These are phyloP conservation scores for Agrotis segetum DNA, from an alignment of 2,888 invertebrate species.

Conservation along the genomic window DNA sequence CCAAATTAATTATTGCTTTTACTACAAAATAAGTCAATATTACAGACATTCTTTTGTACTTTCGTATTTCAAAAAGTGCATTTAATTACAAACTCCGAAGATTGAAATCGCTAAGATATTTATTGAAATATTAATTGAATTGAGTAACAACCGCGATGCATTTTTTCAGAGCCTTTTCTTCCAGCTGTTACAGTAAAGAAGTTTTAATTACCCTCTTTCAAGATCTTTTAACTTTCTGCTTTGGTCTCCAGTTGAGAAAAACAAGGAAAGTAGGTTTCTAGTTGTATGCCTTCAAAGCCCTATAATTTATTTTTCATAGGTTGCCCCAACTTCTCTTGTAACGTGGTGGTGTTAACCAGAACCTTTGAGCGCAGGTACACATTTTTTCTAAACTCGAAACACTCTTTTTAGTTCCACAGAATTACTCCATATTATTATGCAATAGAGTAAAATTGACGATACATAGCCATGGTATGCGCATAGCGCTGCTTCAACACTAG, in stretches of 20 bases:
- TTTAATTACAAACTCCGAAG: background rate
- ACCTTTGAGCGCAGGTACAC: too few relatives aligned
- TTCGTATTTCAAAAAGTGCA: conserved; percentile 20
- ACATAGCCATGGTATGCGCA: too few relatives aligned
- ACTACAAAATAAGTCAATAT: background rate
- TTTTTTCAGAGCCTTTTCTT: conserved; percentile 2
- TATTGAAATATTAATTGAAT: conserved; percentile 31
- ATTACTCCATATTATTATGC: too few relatives aligned
- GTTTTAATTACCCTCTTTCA: conserved; percentile 24
- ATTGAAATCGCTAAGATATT: conserved; percentile 13
- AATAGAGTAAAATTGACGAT: too few relatives aligned
- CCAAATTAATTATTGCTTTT: background rate
- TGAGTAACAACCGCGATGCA: conserved; percentile 2
- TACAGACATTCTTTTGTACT: conserved; percentile 11
- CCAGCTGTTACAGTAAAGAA: background rate
- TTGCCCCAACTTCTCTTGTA: too few relatives aligned
- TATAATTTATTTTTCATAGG: background rate
- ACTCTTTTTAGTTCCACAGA: too few relatives aligned
- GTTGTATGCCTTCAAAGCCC: background rate
- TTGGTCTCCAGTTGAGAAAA: background rate
- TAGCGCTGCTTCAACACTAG: too few relatives aligned
- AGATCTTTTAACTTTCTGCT: conserved; percentile 15
- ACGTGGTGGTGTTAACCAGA: too few relatives aligned
- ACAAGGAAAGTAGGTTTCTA: background rate
- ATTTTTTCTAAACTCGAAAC: too few relatives aligned